These are phyloP conservation scores for Harpalus rufipes DNA, from an alignment of 2,888 invertebrate species.

Conservation along the genomic window DNA sequence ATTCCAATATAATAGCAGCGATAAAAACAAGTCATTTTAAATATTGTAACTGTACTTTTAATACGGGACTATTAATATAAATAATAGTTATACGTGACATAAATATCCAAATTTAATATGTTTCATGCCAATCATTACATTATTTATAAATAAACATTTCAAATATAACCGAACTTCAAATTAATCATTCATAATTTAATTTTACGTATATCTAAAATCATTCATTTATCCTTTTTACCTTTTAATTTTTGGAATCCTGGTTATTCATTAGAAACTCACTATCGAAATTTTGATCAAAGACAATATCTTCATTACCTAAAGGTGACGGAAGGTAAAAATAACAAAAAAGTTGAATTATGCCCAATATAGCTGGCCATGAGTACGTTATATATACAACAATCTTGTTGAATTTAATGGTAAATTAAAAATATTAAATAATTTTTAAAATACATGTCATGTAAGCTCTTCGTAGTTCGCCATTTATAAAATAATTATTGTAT, in stretches of 20 bases:
- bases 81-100: conserved; percentile 22
- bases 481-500: no score
- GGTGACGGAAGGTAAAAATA: no score
- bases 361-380: no score
- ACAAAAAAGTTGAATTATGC: no score
- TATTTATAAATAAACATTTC: conserved; percentile 1
- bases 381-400: no score
- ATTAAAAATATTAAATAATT: not conserved
- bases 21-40: conserved; percentile 22
- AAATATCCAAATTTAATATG: conserved; percentile 20
- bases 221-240: no score
- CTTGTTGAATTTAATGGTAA: no score
- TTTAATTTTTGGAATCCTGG: no score
- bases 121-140: conserved; percentile 1
- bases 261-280: no score
- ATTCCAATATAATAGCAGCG: not conserved
- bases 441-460: not conserved
- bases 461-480: not conserved
- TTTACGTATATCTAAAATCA: no score
- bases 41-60: conserved; percentile 26
- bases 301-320: no score
- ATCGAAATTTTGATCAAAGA: no score
- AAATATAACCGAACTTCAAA: not conserved
- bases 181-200: not conserved
- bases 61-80: conserved; percentile 14